phyloP scores from a whole-genome alignment of 2,113 vertebrate genomes.

The Ochotona curzoniae region DNA sequence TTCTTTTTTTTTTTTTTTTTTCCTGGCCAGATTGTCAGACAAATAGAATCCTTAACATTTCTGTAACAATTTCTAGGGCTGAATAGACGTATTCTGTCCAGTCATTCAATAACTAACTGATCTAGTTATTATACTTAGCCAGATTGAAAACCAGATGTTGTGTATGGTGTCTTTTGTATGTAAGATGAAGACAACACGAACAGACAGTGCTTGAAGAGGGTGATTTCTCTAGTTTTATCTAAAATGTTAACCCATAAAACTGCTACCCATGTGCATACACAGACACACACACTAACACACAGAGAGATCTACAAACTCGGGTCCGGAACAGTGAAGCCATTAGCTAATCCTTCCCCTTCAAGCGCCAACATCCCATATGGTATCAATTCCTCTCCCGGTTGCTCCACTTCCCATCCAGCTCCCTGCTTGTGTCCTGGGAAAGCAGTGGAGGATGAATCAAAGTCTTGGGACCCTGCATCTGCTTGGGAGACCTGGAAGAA shows the following conservation, averaged over 20 bases:
- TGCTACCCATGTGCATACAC: neutral
- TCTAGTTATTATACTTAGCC: neutral
- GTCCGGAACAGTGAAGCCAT: too few relatives aligned
- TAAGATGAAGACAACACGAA: neutral
- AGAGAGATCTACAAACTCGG: too few relatives aligned
- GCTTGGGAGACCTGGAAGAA: too few relatives aligned
- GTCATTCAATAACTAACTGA: neutral
- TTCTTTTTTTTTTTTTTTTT: constrained; percentile 47
- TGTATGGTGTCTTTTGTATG: neutral
- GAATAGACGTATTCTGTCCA: neutral
- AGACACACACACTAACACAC: neutral
- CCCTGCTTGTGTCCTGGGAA: too few relatives aligned
- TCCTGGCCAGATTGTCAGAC: neutral
- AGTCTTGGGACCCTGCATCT: too few relatives aligned
- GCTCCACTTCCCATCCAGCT: too few relatives aligned
- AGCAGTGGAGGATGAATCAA: too few relatives aligned
- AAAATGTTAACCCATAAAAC: neutral
- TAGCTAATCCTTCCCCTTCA: too few relatives aligned
- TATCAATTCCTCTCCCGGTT: too few relatives aligned
- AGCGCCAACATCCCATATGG: too few relatives aligned
- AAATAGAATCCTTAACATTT: constrained; percentile 17
- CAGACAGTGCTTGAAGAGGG: neutral
- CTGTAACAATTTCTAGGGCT: neutral
- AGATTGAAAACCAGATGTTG: neutral
- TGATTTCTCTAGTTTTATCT: constrained; percentile 10